Evolutionary conservation across 1,140 invertebrate species (phyloP).

Genomic region (Pinna nobilis): DNA sequence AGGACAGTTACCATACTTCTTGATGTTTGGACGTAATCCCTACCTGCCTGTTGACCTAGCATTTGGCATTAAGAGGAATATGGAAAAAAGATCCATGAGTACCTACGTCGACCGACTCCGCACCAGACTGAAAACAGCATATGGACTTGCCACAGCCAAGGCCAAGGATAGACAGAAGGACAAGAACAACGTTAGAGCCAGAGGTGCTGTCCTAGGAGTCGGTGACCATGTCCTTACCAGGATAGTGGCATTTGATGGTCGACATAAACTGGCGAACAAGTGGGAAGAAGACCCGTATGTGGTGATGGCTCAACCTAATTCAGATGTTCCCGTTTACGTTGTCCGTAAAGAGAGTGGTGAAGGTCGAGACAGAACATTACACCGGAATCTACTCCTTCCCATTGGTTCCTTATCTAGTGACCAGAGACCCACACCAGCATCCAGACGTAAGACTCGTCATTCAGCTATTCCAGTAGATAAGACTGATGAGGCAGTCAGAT

Average conservation of each 20-base stretch:
- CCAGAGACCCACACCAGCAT: not conserved
- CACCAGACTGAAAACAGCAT: not conserved
- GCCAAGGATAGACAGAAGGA: not conserved
- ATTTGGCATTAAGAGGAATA: not conserved
- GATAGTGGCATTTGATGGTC: slow-evolving; percentile 10
- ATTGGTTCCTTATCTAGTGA: not conserved
- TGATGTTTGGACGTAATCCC: slow-evolving; percentile 23
- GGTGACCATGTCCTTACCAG: slow-evolving; percentile 12
- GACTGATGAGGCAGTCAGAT: too few species aligned
- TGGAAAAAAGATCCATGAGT: not conserved
- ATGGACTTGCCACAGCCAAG: slow-evolving; percentile 1
- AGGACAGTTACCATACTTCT: slow-evolving; percentile 1
- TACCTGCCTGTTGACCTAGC: slow-evolving; percentile 5
- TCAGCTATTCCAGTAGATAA: too few species aligned
- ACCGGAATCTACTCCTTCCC: slow-evolving; percentile 13
- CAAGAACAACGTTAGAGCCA: slow-evolving; percentile 3
- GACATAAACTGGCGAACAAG: slow-evolving; percentile 18
- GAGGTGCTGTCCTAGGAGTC: not conserved
- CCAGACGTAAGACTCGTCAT: too few species aligned
- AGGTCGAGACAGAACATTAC: not conserved
- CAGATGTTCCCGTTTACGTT: not conserved
- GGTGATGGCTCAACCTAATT: slow-evolving; percentile 5
- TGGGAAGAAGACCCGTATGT: slow-evolving; percentile 8
- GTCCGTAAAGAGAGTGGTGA: slow-evolving; percentile 14
- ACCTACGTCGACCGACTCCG: slow-evolving; percentile 9